phyloP scores from a whole-genome alignment of 2,113 vertebrate genomes.

The Sinocyclocheilus anophthalmus region DNA sequence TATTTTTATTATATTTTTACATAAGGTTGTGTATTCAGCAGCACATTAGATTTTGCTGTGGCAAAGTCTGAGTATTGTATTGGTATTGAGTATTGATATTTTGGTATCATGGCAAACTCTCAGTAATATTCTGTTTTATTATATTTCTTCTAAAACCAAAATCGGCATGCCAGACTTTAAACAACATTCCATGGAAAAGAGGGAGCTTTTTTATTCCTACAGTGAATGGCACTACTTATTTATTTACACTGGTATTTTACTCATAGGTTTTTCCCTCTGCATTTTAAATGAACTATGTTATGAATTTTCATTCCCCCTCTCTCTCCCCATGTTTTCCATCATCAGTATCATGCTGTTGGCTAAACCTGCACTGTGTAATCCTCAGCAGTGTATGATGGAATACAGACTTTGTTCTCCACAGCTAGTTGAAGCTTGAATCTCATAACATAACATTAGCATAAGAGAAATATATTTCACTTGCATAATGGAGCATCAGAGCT shows the following conservation, averaged over 20 bases:
- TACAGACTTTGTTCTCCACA: neutral
- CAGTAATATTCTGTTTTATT: neutral
- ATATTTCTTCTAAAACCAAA: neutral
- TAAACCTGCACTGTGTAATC: conserved; percentile 4
- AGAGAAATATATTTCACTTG: neutral
- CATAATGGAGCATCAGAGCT: conserved; percentile 2
- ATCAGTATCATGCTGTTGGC: conserved; percentile 12
- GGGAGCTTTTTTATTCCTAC: neutral
- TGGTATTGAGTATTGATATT: neutral
- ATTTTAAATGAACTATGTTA: neutral
- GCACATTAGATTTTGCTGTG: neutral
- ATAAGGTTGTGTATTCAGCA: neutral
- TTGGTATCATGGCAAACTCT: neutral
- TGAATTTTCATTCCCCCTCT: too few species aligned
- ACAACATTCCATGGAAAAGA: neutral
- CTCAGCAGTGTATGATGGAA: conserved; percentile 6
- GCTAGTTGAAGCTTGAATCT: neutral
- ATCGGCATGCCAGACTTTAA: neutral
- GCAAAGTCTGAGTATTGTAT: neutral
- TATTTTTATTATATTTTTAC: neutral
- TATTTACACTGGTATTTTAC: conserved; percentile 30
- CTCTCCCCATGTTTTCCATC: neutral
- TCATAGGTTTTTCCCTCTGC: neutral
- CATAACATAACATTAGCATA: neutral
- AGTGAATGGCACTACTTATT: conserved; percentile 2